A percentile compares a stretch with the other conserved stretches of the same genome.
Evolutionary conservation across 2,113 vertebrate species (phyloP).

Genomic region (Heloderma charlesbogerti): DNA sequence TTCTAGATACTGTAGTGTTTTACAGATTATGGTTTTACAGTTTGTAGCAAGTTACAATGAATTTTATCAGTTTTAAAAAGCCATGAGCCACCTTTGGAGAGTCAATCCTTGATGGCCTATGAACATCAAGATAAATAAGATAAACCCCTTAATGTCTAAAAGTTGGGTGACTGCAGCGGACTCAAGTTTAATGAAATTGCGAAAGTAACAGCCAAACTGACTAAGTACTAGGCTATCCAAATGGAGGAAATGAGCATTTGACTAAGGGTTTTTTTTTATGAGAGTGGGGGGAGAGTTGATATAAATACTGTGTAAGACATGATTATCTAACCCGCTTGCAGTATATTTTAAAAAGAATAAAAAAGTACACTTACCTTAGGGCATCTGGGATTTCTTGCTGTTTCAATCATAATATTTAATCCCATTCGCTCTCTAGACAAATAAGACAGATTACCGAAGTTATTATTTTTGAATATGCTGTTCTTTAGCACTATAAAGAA

Average conservation of each 20-base stretch:
- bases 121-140: neutral
- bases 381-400: conserved; percentile 89
- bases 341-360: neutral
- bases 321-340: neutral
- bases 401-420: conserved; percentile 92
- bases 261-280: neutral
- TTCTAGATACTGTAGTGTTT: neutral
- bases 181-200: neutral
- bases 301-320: neutral
- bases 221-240: neutral
- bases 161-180: neutral
- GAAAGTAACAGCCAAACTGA: neutral
- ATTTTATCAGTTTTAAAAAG: neutral
- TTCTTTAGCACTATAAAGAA: neutral
- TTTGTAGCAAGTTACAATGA: neutral
- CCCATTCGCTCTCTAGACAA: conserved; percentile 92
- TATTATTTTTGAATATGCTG: neutral
- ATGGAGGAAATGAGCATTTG: neutral
- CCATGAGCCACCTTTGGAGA: neutral
- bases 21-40: neutral
- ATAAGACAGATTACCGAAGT: conserved; percentile 39
- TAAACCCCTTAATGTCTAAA: neutral
- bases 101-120: neutral
- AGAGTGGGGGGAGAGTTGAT: neutral
- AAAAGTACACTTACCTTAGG: conserved; percentile 85